These are phyloP conservation scores for Chaetodon auriga DNA, from an alignment of 2,113 vertebrate genomes.

Conservation along the genomic window DNA sequence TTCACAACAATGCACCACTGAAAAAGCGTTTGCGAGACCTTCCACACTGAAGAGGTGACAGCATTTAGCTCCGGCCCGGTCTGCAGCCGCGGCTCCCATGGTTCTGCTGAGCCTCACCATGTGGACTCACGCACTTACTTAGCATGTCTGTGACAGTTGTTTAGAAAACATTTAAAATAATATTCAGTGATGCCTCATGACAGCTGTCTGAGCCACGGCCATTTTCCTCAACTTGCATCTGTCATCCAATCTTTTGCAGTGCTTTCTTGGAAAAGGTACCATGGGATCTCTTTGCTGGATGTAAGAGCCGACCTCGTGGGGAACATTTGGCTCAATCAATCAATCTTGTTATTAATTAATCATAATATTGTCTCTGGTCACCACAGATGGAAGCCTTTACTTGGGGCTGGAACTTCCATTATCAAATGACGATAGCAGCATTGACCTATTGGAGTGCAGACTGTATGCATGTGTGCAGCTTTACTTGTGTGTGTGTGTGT, in stretches of 20 bases:
- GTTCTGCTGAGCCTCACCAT: constrained; percentile 25
- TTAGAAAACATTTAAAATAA: constrained; percentile 68
- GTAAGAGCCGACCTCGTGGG: constrained; percentile 50
- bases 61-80: constrained; percentile 6
- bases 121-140: constrained; percentile 29
- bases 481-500: constrained; percentile 14
- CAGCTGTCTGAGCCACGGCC: constrained; percentile 53
- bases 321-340: constrained; percentile 75
- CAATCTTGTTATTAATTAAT: constrained; percentile 80
- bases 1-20: constrained; percentile 11
- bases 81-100: constrained; percentile 21
- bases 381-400: constrained; percentile 68
- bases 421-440: constrained; percentile 57
- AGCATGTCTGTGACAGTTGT: constrained; percentile 59
- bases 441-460: constrained; percentile 38
- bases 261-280: constrained; percentile 62
- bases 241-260: constrained; percentile 58
- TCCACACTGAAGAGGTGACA: background rate
- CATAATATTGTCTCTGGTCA: constrained; percentile 74
- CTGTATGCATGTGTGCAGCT: constrained; percentile 23
- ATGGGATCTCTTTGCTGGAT: constrained; percentile 65
- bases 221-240: constrained; percentile 58
- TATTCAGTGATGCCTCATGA: constrained; percentile 60
- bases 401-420: constrained; percentile 70
- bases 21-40: constrained; percentile 8